Conservation (phyloP, 2,888 invertebrate species). For the Thumatha senex region DNA sequence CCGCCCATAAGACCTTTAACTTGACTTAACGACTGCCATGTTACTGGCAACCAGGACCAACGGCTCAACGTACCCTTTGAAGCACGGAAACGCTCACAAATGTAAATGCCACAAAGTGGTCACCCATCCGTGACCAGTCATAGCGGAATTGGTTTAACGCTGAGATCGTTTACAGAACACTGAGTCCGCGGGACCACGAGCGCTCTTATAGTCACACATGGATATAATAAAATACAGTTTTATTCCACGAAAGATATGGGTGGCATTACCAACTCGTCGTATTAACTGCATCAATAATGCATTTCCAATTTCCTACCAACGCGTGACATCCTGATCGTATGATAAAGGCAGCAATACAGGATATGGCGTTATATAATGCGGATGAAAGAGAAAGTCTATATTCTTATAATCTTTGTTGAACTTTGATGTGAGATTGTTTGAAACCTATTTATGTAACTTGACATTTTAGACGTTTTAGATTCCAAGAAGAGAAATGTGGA, state of each 20-base stretch:
- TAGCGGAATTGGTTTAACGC: too few relatives aligned
- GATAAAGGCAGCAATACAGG: conserved; percentile 23
- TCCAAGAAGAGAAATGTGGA: conserved; percentile 5
- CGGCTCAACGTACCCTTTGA: too few relatives aligned
- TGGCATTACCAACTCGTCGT: background rate
- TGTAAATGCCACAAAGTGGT: too few relatives aligned
- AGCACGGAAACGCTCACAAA: too few relatives aligned
- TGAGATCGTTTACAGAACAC: too few relatives aligned
- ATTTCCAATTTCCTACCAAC: conserved; percentile 31
- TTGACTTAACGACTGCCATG: too few relatives aligned
- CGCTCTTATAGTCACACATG: too few relatives aligned
- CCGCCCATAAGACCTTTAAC: too few relatives aligned
- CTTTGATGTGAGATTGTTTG: conserved; percentile 19
- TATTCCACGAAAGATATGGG: conserved; percentile 1
- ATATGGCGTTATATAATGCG: conserved; percentile 27
- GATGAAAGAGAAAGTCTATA: conserved; percentile 38
- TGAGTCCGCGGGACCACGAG: too few relatives aligned
- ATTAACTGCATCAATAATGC: conserved; percentile 19
- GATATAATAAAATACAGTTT: background rate
- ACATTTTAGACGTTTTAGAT: conserved; percentile 26
- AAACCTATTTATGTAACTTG: conserved; percentile 26
- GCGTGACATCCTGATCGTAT: conserved; percentile 34
- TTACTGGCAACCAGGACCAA: too few relatives aligned
- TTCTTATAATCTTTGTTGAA: conserved; percentile 21
- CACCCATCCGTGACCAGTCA: too few relatives aligned